Percentiles rank a stretch among this genome's conserved stretches.
These are phyloP conservation scores for Brachypalpus laphriformis DNA, from an alignment of 2,888 invertebrate genomes.

Conservation along the genomic window DNA sequence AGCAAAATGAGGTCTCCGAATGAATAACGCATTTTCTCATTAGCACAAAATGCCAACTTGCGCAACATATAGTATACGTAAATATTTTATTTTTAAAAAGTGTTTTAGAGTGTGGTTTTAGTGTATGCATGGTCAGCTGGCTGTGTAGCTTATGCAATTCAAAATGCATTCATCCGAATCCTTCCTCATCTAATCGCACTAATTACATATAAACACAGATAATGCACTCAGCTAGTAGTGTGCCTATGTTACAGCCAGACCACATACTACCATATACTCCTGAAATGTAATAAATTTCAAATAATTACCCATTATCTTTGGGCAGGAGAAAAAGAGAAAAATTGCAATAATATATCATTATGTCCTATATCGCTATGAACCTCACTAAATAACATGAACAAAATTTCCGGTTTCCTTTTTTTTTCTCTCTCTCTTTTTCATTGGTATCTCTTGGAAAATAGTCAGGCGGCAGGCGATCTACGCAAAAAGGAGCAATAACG, in stretches of 20 bases:
- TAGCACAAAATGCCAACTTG: slow-evolving; percentile 69
- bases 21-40: slow-evolving; percentile 72
- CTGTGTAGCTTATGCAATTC: slow-evolving; percentile 56
- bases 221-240: slow-evolving; percentile 17
- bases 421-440: slow-evolving; percentile 16
- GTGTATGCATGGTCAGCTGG: slow-evolving; percentile 33
- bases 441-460: slow-evolving; percentile 39
- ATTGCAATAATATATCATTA: slow-evolving; percentile 81
- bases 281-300: slow-evolving; percentile 81
- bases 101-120: slow-evolving; percentile 46
- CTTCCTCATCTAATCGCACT: slow-evolving; percentile 69
- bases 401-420: slow-evolving; percentile 64
- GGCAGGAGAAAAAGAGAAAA: slow-evolving; percentile 69
- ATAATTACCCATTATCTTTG: slow-evolving; percentile 81
- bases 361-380: slow-evolving; percentile 79
- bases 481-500: slow-evolving; percentile 24
- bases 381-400: slow-evolving; percentile 44
- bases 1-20: slow-evolving; percentile 60
- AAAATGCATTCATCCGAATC: slow-evolving; percentile 63
- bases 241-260: neutral
- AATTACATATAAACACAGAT: slow-evolving; percentile 32
- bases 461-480: slow-evolving; percentile 49
- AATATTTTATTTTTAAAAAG: slow-evolving; percentile 55
- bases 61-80: slow-evolving; percentile 57
- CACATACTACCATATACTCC: slow-evolving; percentile 75